Conservation (phyloP, 2,797 vertebrate genomes). For the Lophotriccus pileatus region DNA sequence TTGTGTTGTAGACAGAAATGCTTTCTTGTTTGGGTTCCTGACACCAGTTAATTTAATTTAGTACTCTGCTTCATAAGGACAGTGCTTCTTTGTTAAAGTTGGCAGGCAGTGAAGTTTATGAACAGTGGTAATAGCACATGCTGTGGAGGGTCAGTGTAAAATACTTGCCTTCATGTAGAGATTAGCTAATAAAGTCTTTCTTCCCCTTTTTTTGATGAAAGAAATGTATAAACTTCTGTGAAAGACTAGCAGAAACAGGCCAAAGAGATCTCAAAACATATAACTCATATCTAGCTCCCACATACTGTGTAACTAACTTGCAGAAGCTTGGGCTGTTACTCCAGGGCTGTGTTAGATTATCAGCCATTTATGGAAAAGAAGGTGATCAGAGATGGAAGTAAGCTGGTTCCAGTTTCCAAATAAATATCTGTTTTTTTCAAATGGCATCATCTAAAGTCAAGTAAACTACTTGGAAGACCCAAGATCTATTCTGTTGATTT, state of each 20-base stretch:
- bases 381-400: not conserved
- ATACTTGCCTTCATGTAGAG: slow-evolving; percentile 16
- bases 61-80: not conserved
- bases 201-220: slow-evolving; percentile 14
- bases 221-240: not conserved
- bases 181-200: slow-evolving; percentile 8
- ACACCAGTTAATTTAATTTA: slow-evolving; percentile 36
- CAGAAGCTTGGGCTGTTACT: not conserved
- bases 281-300: not conserved
- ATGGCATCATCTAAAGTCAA: not conserved
- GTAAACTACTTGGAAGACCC: not conserved
- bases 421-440: not conserved
- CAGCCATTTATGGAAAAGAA: not conserved
- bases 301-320: not conserved
- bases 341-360: not conserved
- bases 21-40: not conserved
- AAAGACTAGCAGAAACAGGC: not conserved
- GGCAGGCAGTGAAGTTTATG: slow-evolving; percentile 41
- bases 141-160: slow-evolving; percentile 34
- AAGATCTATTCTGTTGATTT: not conserved
- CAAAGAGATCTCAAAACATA: not conserved
- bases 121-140: slow-evolving; percentile 30
- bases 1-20: not conserved
- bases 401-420: not conserved
- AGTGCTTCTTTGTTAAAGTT: slow-evolving; percentile 26